phyloP scores from a whole-genome alignment of 2,113 vertebrate species.

The Chlorodrepanis virens region DNA sequence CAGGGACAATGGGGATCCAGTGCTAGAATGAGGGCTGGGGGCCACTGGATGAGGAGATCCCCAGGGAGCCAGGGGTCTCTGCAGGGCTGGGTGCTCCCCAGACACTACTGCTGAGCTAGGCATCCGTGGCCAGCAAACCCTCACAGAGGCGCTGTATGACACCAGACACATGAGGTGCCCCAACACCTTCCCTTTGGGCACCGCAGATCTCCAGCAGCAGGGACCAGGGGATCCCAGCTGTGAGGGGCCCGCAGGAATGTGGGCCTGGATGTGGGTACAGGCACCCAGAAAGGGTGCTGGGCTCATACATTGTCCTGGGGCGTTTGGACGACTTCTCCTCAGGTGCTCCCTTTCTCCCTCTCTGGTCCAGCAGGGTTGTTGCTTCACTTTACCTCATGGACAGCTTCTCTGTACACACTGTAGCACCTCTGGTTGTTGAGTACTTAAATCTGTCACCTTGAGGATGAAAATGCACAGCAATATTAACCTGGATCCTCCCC shows the following conservation, averaged over 20 bases:
- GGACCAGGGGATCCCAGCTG: neutral
- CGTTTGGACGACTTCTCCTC: fast-evolving
- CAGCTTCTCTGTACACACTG: neutral
- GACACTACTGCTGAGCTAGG: neutral
- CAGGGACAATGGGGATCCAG: neutral
- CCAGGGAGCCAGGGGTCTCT: neutral
- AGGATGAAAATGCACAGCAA: neutral
- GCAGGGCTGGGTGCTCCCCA: neutral
- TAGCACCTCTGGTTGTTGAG: fast-evolving
- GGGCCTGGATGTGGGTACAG: fast-evolving
- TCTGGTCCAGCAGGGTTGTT: neutral
- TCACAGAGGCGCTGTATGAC: neutral
- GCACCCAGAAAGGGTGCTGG: fast-evolving
- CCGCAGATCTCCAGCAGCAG: no score
- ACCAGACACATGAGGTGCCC: neutral
- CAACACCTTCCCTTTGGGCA: neutral
- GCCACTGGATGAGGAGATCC: neutral
- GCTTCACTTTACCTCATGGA: neutral
- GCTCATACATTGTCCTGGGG: neutral
- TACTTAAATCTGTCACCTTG: neutral
- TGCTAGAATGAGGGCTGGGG: neutral
- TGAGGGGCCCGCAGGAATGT: fast-evolving
- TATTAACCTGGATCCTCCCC: neutral
- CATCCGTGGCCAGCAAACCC: fast-evolving
- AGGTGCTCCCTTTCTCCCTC: neutral